These are phyloP conservation scores for Cathartes aura DNA, from an alignment of 2,113 vertebrate genomes.

Conservation along the genomic window DNA sequence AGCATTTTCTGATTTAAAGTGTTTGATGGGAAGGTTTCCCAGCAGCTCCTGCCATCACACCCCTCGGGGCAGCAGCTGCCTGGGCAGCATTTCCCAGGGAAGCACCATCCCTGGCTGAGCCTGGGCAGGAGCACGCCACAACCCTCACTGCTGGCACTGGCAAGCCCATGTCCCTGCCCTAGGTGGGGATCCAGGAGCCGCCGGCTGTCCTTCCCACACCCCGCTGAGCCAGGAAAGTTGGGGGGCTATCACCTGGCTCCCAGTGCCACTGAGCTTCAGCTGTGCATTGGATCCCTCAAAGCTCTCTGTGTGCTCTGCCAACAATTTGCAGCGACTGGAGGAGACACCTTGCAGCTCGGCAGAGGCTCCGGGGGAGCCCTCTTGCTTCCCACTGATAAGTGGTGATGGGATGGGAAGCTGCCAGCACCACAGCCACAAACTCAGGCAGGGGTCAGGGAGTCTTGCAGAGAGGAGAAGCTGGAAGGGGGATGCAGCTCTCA, in stretches of 20 bases:
- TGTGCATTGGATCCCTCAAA: neutral
- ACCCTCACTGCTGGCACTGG: neutral
- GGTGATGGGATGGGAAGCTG: rapidly evolving
- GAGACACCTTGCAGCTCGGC: neutral
- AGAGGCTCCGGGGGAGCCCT: neutral
- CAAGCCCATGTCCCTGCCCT: neutral
- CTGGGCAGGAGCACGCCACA: neutral
- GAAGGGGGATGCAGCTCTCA: neutral
- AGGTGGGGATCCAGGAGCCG: neutral
- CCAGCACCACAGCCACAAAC: neutral
- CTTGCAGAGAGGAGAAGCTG: neutral
- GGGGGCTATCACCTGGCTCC: neutral
- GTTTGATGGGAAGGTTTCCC: neutral
- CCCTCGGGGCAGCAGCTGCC: neutral
- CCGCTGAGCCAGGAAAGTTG: rapidly evolving
- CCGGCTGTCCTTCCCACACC: neutral
- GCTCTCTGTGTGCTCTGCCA: neutral
- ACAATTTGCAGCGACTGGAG: neutral
- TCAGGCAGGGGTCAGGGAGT: neutral
- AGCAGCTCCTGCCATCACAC: neutral
- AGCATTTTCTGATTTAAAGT: neutral
- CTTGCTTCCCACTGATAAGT: neutral
- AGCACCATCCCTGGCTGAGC: rapidly evolving
- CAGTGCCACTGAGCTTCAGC: neutral
- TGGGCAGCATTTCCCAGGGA: neutral